phyloP scores from a whole-genome alignment of 1,140 invertebrate genomes.

The Bombus huntii region DNA sequence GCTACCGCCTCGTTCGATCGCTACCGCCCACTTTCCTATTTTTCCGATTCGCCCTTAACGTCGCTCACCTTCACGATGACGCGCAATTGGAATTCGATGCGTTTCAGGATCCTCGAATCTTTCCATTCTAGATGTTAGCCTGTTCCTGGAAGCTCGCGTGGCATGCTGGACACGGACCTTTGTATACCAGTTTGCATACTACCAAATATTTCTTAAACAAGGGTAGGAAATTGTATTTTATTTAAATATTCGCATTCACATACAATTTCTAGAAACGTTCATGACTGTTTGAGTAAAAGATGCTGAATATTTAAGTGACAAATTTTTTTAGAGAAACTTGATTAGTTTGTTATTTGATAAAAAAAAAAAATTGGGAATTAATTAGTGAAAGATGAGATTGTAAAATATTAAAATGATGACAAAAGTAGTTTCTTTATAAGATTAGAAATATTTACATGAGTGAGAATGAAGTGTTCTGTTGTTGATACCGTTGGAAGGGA shows the following conservation, averaged over 20 bases:
- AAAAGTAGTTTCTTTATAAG: not conserved
- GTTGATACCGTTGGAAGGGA: not conserved
- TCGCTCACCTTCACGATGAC: slow-evolving; percentile 38
- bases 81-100: slow-evolving; percentile 45
- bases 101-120: slow-evolving; percentile 48
- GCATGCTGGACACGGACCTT: slow-evolving; percentile 77
- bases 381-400: not conserved
- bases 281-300: not conserved
- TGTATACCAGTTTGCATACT: slow-evolving; percentile 39
- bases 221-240: not conserved
- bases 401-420: not conserved
- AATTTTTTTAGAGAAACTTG: not conserved
- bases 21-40: not conserved
- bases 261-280: not conserved
- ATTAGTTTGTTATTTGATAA: too few species aligned
- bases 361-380: not conserved
- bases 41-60: slow-evolving; percentile 5
- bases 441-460: not conserved
- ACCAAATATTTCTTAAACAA: not conserved
- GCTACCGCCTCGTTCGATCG: slow-evolving; percentile 22
- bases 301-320: not conserved
- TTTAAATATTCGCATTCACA: not conserved
- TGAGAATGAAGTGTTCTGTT: not conserved
- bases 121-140: slow-evolving; percentile 71
- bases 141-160: slow-evolving; percentile 75